Evolutionary conservation across 1,140 invertebrate genomes (phyloP), one percentile per base, ranked within the genome.

Genomic region (Cyclina sinensis): DNA sequence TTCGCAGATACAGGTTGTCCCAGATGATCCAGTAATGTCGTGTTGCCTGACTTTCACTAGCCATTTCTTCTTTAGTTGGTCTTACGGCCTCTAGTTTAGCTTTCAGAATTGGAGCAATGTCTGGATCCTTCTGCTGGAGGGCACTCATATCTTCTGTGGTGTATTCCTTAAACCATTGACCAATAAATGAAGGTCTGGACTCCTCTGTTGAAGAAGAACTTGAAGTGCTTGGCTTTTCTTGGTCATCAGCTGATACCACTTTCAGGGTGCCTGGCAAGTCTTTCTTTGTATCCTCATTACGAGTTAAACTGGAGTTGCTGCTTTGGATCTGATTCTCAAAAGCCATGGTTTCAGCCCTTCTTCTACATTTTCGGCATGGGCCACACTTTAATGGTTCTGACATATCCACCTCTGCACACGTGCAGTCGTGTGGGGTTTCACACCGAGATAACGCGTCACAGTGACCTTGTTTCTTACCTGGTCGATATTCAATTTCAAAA

Each of bases 381-480:
- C 59, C 82, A 32, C 82, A 84, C 51, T 82, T 59, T 7, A 82
- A 21, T n/a, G 46, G 46, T 30, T 51, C 65, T 0, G 18, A 18
- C n/a, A 37, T 79, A 37, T 79, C 76, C 1, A 79, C 76, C 11
- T 7, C 76, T 16, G 18, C 18, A 27, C 30, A 79, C 5, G 76
- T 79, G 24, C 76, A 79, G 21, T 74, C 70, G 9, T 74, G 30
- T 12, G 70, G 70, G 35, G 70, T 43, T 7, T 3, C 30, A 48
- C 76, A 79, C 27, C 92, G 27, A 18, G 86, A 90, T n/a, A 94
- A 30, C 7, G 88, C 87, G 57, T 94, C 93, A 16, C 85, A 91
- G 68, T 92, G 91, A 16, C 27, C 37, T 76, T 93, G 91, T 35
- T 68, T 90, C 30, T 78, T 76, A 1, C 93, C 92, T 24, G 89